Base-by-base conservation (phyloP, 2,888 invertebrate genomes). In the Drosophila bunnanda region DNA sequence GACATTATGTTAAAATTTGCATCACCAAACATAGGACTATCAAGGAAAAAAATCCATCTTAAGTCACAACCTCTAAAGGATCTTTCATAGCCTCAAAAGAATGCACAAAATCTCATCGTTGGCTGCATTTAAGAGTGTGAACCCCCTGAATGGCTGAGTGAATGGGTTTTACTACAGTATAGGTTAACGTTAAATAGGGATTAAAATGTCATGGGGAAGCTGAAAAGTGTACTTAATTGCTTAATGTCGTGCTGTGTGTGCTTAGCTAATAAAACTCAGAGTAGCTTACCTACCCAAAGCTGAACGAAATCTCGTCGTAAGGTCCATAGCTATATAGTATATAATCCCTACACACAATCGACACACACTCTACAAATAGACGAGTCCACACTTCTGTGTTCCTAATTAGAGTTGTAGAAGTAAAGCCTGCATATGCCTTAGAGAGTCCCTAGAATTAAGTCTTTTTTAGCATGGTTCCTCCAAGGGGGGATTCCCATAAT, bases 211-310 rank as follows among this genome's bases (percentile, higher is more conserved):
- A 60, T 69, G 70, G 65, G 68, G 67, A 77, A 77, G 78, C 68
- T 77, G 61, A 73, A 85, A 83, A 83, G 82, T 85, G 82, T 83
- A 82, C 82, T 83, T 83, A 83, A 71, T 70, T 75, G 78, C 76
- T 85, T 76, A 80, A 79, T 79, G 75, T 85, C 65, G 79, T 79
- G 86, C 83, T 83, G 86, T 80, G 77, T 72, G 77, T 73, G 75
- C 80, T 74, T 54, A 64, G 62, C 72, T 64, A 72, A 72, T 56
- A 70, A 25, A 67, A 48, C n/a, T 57, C 56, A 38, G 34, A 10
- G 56, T 58, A 69, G 54, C 61, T 36, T 55, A 25, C 39, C 25
- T 58, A 59, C 58, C 41, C 17, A n/a, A 46, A 54, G 65, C 30
- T 50, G 32, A 38, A 53, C 22, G 32, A 48, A 43, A 30, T 48